These are phyloP conservation scores for Nomada goodeniana DNA, from an alignment of 2,888 invertebrate genomes.

Conservation along the genomic window DNA sequence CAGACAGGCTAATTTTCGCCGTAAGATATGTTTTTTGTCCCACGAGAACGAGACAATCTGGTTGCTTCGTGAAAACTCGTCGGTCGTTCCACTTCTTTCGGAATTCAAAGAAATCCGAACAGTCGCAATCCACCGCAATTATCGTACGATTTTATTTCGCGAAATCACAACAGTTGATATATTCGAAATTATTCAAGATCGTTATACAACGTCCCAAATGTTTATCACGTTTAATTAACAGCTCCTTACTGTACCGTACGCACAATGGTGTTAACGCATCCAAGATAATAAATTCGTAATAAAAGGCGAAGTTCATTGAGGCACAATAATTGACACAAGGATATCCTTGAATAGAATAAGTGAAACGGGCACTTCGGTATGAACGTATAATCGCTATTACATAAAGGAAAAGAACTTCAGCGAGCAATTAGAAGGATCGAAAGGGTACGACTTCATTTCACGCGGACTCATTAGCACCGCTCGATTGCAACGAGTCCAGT, in stretches of 20 bases:
- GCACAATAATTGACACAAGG: too few relatives aligned
- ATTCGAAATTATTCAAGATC: too few relatives aligned
- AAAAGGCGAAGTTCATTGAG: too few relatives aligned
- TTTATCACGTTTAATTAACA: too few relatives aligned
- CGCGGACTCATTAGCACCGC: slow-evolving; percentile 11
- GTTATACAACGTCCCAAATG: too few relatives aligned
- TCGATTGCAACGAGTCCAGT: slow-evolving; percentile 10
- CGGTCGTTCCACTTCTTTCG: neutral
- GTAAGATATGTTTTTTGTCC: slow-evolving; percentile 14
- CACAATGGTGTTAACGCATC: too few relatives aligned
- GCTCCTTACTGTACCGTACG: too few relatives aligned
- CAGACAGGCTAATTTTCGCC: slow-evolving; percentile 24
- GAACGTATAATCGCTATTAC: neutral
- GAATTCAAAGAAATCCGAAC: neutral
- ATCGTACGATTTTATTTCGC: neutral
- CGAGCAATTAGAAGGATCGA: neutral
- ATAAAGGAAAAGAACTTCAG: neutral
- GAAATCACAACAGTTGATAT: too few relatives aligned
- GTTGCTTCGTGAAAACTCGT: slow-evolving; percentile 4
- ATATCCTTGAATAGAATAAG: too few relatives aligned
- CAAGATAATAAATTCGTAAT: too few relatives aligned
- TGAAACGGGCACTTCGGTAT: neutral
- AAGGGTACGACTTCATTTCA: slow-evolving; percentile 10
- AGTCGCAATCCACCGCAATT: neutral
- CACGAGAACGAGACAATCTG: neutral